Base-by-base conservation (phyloP, 1,140 invertebrate species). In the Oryzaephilus surinamensis region DNA sequence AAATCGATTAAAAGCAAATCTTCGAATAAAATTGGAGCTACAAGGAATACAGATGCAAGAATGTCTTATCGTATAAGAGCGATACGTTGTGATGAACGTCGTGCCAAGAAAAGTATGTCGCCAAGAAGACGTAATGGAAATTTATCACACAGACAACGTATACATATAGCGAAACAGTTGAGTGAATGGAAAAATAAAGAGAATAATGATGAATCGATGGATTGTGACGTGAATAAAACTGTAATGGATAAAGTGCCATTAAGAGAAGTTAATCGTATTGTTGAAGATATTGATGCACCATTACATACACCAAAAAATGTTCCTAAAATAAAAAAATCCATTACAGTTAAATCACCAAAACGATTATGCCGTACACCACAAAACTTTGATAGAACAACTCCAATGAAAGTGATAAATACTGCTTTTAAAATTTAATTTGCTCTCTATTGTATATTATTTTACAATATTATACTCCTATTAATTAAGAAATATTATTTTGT, bases 301-400 rank as follows among this genome's bases (percentile, higher is more conserved):
- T 40, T 17, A 14, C 12, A 10, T 47, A 24, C 35, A 27, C 32
- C 42, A n/a, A 35, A 37, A 17, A 43, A 33, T 12, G 31, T 29
- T 13, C 51, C 48, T 6, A 41, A 49, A 13, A 55, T 58, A 14
- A 58, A 58, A 27, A 45, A 37, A 30, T 30, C 41, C 18, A 36
- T 56, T 17, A 35, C 40, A 24, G 40, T 46, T 16, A 54, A 40
- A 37, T 54, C 54, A 15, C 49, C 54, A 0, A 47, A 48, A 17
- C 32, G 44, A 26, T 32, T 47, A 13, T 49, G 42, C 19, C 27
- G 41, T 16, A 54, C 46, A 2, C 46, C 49, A n/a, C n/a, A n/a
- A n/a, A n/a, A n/a, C n/a, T n/a, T n/a, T n/a, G n/a, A n/a, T n/a
- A n/a, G n/a, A n/a, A n/a, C n/a, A n/a, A n/a, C n/a, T n/a, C n/a